Base-by-base conservation (phyloP, 2,797 vertebrate species). In the Alosa sapidissima region DNA sequence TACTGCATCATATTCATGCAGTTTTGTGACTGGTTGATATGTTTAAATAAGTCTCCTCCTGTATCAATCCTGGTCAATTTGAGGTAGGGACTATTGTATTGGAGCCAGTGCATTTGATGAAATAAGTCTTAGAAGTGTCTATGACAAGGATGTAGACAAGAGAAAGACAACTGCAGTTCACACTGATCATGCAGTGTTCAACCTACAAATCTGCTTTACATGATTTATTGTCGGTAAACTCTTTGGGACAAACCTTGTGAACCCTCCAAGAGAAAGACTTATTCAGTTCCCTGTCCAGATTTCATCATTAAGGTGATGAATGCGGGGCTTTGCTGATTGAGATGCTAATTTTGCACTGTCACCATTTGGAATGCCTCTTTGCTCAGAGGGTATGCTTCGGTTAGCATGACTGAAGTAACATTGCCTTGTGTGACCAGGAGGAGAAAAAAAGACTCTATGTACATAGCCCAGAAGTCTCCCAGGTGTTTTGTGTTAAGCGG, bases 401-500 rank as follows among this genome's bases (percentile, higher is more conserved):
- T 81, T 81, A 84, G 83, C 75, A 82, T 60, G 33, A 48, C 84
- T 81, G 85, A 84, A 84, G 51, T 84, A 78, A 60, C 58, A 52
- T 82, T 47, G 36, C 72, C 72, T 47, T 78, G 41, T 78, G 72
- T 78, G 72, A 78, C 72, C 72, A 47, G 41, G 36, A 78, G 82
- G 21, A 33, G 10, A 45, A 36, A 75, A 19, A 72, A 36, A 75
- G 5, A 16, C 6, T 41, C 72, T 78, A 45, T 81, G 52, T 54
- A 81, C 81, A 86, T 10, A 51, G 83, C 75, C 82, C 82, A 24
- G 13, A 83, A 86, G 82, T 85, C 86, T 86, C 87, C 89, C 93
- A 92, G 91, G 90, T 92, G 93, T 87, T 91, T 87, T 88, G 86
- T 91, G 91, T 90, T 88, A 87, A 87, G 89, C 90, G 82, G 82